Percentiles rank a stretch among this genome's conserved stretches.
Conservation (phyloP, 2,113 vertebrate species). For the Callospermophilus lateralis region DNA sequence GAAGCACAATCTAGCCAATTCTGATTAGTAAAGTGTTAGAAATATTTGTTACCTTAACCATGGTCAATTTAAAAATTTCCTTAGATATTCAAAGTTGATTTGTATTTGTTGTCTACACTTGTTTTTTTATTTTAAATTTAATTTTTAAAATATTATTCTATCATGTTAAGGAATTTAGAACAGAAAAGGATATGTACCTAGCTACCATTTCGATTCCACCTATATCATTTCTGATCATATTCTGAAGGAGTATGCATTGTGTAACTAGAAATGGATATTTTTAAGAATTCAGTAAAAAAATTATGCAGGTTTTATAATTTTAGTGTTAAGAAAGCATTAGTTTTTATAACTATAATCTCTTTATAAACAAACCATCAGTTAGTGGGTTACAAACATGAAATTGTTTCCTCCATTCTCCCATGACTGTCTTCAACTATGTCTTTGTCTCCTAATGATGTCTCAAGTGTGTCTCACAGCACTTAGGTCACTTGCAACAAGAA, state of each 20-base stretch:
- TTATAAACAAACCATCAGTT: background rate
- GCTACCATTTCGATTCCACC: background rate
- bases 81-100: background rate
- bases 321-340: background rate
- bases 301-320: background rate
- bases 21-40: background rate
- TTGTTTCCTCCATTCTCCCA: too few relatives aligned
- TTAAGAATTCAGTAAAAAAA: background rate
- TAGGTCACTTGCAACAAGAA: background rate
- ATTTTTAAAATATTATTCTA: constrained; percentile 28
- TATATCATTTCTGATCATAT: background rate
- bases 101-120: background rate
- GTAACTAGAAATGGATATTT: background rate
- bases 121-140: background rate
- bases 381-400: background rate
- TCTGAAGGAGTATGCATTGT: constrained; percentile 13
- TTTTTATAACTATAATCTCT: background rate
- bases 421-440: background rate
- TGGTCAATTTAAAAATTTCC: background rate
- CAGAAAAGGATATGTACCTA: background rate
- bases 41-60: constrained; percentile 2
- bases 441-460: background rate
- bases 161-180: background rate
- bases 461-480: background rate
- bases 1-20: background rate